phyloP scores from a whole-genome alignment of 2,113 vertebrate genomes.

The Heterochromis multidens region DNA sequence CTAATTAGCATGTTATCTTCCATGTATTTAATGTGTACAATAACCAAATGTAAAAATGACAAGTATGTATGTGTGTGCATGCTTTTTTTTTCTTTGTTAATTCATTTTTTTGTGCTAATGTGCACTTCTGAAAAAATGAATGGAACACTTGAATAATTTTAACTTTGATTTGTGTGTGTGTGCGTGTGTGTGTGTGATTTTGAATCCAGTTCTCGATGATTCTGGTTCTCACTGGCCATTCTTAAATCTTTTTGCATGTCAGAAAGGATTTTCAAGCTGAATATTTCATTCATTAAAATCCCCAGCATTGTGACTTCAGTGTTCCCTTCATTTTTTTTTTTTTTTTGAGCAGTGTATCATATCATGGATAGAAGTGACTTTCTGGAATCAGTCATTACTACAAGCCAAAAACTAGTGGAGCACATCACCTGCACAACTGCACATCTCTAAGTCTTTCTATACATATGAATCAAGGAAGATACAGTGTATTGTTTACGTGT shows the following conservation, averaged over 20 bases:
- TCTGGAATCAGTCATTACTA: not conserved
- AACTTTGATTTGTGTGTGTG: not conserved
- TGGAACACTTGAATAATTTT: not conserved
- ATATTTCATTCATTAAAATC: not conserved
- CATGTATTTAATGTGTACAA: not conserved
- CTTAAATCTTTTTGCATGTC: not conserved
- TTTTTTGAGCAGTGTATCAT: not conserved
- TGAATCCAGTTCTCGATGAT: not conserved
- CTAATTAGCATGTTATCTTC: not conserved
- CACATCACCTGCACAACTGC: not conserved
- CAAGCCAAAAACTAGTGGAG: not conserved
- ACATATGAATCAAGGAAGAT: not conserved
- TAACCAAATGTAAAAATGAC: not conserved
- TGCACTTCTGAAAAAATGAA: not conserved
- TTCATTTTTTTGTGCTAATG: not conserved
- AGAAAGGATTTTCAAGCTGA: not conserved
- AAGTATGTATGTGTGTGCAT: not conserved
- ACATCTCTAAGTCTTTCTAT: not conserved
- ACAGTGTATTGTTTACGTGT: not conserved
- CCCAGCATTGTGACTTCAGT: not conserved
- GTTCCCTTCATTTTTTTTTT: no score
- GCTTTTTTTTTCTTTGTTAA: not conserved
- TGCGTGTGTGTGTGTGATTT: not conserved
- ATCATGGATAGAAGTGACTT: not conserved
- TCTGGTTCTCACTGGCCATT: not conserved